A percentile compares a stretch with the other conserved stretches of the same genome.
phyloP scores from a whole-genome alignment of 2,888 invertebrate genomes.

The Calliscelio sp. region DNA sequence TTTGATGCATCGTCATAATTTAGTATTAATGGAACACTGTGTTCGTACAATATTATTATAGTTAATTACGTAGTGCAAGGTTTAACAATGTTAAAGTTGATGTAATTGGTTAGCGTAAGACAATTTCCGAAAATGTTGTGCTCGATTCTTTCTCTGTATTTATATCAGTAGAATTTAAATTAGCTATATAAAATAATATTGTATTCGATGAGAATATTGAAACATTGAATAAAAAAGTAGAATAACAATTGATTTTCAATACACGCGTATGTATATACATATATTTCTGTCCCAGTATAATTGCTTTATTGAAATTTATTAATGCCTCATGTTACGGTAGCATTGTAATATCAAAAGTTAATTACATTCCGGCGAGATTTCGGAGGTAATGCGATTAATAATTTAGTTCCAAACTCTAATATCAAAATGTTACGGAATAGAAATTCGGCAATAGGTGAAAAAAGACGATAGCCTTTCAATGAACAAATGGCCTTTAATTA shows the following conservation, averaged over 20 bases:
- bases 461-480: too few species aligned
- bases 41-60: not conserved
- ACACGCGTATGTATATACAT: not conserved
- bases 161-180: too few species aligned
- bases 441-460: too few species aligned
- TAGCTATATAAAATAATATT: too few species aligned
- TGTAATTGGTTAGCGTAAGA: not conserved
- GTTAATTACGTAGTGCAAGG: not conserved
- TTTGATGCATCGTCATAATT: not conserved
- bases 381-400: not conserved
- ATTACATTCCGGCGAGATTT: conserved; percentile 1
- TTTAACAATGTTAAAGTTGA: not conserved
- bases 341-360: conserved; percentile 5
- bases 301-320: not conserved
- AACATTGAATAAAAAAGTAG: too few species aligned
- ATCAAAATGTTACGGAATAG: too few species aligned
- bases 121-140: not conserved
- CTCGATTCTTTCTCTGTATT: too few species aligned
- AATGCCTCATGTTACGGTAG: not conserved
- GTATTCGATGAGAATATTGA: too few species aligned
- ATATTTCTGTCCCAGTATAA: not conserved
- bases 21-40: not conserved
- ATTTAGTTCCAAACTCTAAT: too few species aligned
- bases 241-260: not conserved
- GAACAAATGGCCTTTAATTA: too few species aligned